Conservation (phyloP, 2,113 vertebrate genomes). For the Sorex fumeus region DNA sequence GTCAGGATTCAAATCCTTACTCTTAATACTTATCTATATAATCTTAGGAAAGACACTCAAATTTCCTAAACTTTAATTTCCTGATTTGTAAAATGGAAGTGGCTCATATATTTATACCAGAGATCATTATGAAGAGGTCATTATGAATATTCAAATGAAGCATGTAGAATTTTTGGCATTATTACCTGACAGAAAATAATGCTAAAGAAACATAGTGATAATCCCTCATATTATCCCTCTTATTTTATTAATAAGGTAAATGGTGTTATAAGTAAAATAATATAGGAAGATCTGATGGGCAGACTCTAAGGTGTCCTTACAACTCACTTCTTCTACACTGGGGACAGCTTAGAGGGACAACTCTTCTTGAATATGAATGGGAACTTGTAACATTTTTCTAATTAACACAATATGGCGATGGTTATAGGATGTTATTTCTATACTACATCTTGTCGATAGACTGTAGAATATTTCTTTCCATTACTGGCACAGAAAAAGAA, state of each 20-base stretch:
- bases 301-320: neutral
- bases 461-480: neutral
- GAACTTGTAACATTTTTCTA: neutral
- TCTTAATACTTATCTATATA: slow-evolving; percentile 10
- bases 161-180: neutral
- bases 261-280: neutral
- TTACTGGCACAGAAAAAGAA: neutral
- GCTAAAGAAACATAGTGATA: neutral
- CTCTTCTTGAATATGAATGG: neutral
- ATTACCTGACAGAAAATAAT: neutral
- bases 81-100: neutral
- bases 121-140: neutral
- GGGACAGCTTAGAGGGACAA: neutral
- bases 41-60: neutral
- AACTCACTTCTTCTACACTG: neutral
- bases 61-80: slow-evolving; percentile 4
- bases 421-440: neutral
- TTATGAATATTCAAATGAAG: neutral
- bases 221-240: neutral
- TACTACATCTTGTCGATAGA: neutral
- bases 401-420: neutral
- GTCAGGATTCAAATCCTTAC: slow-evolving; percentile 3
- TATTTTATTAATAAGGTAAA: neutral
- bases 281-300: neutral
- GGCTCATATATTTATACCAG: neutral